Percentiles rank a stretch among this genome's conserved stretches.
phyloP scores from a whole-genome alignment of 30 jellyfish, hydroid and myxozoan genomes.

The Mastigias papua region DNA sequence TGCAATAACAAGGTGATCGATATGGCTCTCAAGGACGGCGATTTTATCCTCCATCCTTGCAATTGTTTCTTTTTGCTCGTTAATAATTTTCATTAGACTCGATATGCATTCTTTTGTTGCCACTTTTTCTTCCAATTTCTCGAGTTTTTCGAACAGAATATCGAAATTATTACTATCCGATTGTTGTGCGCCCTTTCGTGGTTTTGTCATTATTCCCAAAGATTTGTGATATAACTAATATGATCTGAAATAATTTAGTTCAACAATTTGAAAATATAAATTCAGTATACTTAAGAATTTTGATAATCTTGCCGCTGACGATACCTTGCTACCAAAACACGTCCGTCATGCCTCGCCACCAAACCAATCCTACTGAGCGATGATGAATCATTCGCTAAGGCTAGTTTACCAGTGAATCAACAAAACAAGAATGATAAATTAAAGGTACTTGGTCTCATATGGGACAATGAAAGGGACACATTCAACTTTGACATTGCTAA shows the following conservation, averaged over 20 bases:
- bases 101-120: constrained; percentile 28
- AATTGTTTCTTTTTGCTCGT: constrained; percentile 9
- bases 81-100: background rate
- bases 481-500: constrained; percentile 17
- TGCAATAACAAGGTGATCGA: constrained; percentile 6
- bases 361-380: background rate
- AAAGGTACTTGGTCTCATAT: constrained; percentile 33
- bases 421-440: background rate
- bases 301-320: constrained; percentile 3
- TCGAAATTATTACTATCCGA: constrained; percentile 4
- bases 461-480: constrained; percentile 28
- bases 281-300: background rate
- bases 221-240: background rate
- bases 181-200: background rate
- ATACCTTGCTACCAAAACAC: background rate
- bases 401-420: background rate
- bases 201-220: constrained; percentile 3
- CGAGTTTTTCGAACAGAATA: constrained; percentile 12
- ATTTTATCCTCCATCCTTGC: constrained; percentile 24
- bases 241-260: background rate
- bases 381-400: background rate
- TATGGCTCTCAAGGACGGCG: constrained; percentile 47
- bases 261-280: background rate
- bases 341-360: background rate
- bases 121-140: constrained; percentile 22